phyloP scores from a whole-genome alignment of 2,113 vertebrate genomes.

The Pomatorhinus ruficollis region DNA sequence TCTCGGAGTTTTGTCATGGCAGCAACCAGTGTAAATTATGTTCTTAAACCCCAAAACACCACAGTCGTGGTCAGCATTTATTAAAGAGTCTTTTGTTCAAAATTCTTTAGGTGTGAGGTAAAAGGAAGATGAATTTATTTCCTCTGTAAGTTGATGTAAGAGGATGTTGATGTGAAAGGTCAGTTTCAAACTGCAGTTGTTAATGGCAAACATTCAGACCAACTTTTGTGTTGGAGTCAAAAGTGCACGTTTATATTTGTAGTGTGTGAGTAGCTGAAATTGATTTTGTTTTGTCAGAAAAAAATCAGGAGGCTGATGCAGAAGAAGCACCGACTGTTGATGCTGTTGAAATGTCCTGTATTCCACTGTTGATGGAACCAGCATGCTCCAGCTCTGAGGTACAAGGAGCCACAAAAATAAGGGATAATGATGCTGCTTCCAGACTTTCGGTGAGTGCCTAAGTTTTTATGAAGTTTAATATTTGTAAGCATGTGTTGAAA shows the following conservation, averaged over 20 bases:
- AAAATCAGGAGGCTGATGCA: conserved; percentile 14
- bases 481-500: neutral
- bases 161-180: rapidly evolving
- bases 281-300: neutral
- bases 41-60: neutral
- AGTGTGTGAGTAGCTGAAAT: neutral
- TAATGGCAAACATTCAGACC: neutral
- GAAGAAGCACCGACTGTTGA: neutral
- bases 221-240: neutral
- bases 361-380: neutral
- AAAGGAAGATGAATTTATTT: neutral
- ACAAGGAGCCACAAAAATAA: neutral
- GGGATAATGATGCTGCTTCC: neutral
- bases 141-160: neutral
- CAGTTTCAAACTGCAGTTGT: neutral
- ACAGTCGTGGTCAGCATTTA: neutral
- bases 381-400: neutral
- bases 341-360: neutral
- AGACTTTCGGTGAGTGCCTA: conserved; percentile 18
- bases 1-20: neutral
- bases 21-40: neutral
- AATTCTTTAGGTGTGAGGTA: neutral
- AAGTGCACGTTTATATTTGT: neutral
- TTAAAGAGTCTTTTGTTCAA: neutral
- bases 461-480: neutral